These are phyloP conservation scores for Ahaetulla prasina DNA, from an alignment of 2,113 vertebrate species.

Conservation along the genomic window DNA sequence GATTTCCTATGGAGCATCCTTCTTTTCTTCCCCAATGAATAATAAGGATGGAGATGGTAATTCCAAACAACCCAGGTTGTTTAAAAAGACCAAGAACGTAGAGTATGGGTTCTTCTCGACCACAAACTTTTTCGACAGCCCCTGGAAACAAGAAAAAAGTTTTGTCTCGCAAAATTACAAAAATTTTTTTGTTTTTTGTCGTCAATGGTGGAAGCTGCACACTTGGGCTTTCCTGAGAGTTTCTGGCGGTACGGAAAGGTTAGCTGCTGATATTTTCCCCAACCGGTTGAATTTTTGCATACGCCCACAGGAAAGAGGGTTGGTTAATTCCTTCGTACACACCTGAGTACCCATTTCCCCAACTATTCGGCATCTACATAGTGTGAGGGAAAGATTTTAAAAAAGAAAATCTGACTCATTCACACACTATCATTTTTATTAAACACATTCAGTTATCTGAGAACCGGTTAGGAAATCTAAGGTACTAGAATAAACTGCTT, in stretches of 20 bases:
- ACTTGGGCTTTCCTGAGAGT: not conserved
- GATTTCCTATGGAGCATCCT: not conserved
- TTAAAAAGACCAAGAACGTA: not conserved
- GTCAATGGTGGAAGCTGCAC: no score
- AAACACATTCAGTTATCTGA: not conserved
- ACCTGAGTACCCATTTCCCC: not conserved
- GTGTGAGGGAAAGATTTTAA: not conserved
- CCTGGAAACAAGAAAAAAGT: not conserved
- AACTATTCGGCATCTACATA: not conserved
- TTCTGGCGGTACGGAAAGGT: not conserved
- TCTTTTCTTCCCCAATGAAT: not conserved
- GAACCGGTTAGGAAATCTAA: conserved; percentile 2
- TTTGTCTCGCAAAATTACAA: not conserved
- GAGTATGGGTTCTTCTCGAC: no score
- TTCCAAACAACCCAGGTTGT: not conserved
- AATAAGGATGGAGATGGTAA: not conserved
- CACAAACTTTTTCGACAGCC: not conserved
- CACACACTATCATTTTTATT: not conserved
- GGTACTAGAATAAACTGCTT: not conserved
- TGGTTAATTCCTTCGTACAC: not conserved
- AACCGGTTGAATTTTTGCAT: not conserved
- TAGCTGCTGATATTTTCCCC: not conserved
- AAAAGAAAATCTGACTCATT: not conserved
- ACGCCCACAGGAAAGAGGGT: not conserved
- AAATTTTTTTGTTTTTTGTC: no score